A percentile compares a stretch with the other conserved stretches of the same genome.
These are phyloP conservation scores for Taphrorychus bicolor DNA, from an alignment of 2,888 invertebrate genomes.

Conservation along the genomic window DNA sequence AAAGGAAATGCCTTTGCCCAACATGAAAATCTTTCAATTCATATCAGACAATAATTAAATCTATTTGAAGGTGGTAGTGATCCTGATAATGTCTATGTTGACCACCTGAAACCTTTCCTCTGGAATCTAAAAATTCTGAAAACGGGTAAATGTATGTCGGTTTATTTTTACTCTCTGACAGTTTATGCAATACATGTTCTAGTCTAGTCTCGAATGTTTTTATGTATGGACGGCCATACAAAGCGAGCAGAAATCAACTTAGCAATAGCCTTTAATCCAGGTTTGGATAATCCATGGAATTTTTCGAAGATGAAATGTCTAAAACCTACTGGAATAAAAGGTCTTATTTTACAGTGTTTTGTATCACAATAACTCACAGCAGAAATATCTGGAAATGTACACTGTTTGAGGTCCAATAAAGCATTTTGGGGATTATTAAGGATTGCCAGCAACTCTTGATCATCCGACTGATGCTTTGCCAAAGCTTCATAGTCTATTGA, in stretches of 20 bases:
- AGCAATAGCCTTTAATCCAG: neutral
- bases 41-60: no score
- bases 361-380: neutral
- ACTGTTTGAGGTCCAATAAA: neutral
- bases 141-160: no score
- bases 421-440: neutral
- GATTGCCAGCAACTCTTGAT: neutral
- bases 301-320: neutral
- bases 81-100: no score
- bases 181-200: no score
- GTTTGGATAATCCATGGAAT: slow-evolving; percentile 1
- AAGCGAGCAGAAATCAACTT: neutral
- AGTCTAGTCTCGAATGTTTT: no score
- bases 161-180: no score
- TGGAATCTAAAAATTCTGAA: no score
- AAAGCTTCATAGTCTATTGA: neutral
- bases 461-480: neutral
- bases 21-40: no score
- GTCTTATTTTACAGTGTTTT: neutral
- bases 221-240: slow-evolving; percentile 8
- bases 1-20: no score
- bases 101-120: no score
- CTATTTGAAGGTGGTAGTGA: no score
- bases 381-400: neutral
- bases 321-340: neutral